These are phyloP conservation scores for Prionace glauca DNA, from an alignment of 2,797 vertebrate genomes.

Conservation along the genomic window DNA sequence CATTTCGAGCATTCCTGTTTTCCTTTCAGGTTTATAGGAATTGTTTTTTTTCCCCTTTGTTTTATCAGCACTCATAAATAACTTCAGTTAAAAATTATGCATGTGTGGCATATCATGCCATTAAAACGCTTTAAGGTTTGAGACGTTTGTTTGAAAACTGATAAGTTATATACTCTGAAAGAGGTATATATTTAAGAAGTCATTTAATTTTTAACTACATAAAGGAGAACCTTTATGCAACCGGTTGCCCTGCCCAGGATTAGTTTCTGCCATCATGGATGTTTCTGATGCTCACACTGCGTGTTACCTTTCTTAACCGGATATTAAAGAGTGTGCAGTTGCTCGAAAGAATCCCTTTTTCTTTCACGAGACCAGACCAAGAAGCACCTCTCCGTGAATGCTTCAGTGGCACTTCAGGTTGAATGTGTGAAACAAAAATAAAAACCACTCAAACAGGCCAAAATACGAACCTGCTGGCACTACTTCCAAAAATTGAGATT, in stretches of 20 bases:
- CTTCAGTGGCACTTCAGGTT: neutral
- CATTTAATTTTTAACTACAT: neutral
- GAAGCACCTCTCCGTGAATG: neutral
- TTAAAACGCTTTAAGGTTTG: neutral
- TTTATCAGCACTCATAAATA: neutral
- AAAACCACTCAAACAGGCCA: neutral
- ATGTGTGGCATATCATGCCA: neutral
- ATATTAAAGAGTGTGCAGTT: neutral
- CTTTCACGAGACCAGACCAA: neutral
- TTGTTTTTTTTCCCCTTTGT: neutral
- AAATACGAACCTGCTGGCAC: neutral
- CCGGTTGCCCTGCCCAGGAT: no score
- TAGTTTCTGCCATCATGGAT: neutral
- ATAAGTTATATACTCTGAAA: neutral
- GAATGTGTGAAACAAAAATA: neutral
- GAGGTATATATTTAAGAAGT: neutral
- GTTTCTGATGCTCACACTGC: neutral
- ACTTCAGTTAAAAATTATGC: neutral
- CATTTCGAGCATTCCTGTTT: neutral
- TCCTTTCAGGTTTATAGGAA: neutral
- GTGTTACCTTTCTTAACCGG: neutral
- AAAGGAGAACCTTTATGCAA: neutral
- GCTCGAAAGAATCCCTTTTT: neutral
- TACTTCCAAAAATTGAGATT: neutral
- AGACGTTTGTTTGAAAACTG: neutral